phyloP scores from a whole-genome alignment of 1,140 invertebrate genomes.

The Orussus abietinus region DNA sequence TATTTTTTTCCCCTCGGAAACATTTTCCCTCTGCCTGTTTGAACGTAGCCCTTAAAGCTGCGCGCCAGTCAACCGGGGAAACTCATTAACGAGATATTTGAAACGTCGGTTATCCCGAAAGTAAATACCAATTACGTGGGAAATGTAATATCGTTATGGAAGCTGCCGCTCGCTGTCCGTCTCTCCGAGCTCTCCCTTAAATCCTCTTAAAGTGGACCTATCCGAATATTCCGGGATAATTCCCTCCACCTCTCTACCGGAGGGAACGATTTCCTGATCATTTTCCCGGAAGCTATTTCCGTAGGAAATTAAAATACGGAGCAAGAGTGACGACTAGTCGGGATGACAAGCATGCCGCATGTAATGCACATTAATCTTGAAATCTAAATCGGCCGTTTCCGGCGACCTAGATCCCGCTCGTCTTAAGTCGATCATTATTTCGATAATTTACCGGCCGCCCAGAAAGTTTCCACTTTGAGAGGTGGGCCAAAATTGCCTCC shows the following conservation, averaged over 20 bases:
- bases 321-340: not conserved
- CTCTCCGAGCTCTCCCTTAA: too few species aligned
- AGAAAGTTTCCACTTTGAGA: slow-evolving; percentile 1
- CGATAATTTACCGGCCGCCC: slow-evolving; percentile 11
- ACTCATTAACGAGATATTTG: too few species aligned
- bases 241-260: slow-evolving; percentile 1
- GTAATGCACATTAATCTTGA: slow-evolving; percentile 8
- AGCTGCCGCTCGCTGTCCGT: too few species aligned
- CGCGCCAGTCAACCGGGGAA: too few species aligned
- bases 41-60: too few species aligned
- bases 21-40: too few species aligned
- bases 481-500: not conserved
- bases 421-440: slow-evolving; percentile 18
- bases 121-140: too few species aligned
- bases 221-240: slow-evolving; percentile 4
- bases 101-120: too few species aligned
- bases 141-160: too few species aligned
- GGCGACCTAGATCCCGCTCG: slow-evolving; percentile 14
- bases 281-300: slow-evolving; percentile 14
- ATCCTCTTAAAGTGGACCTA: too few species aligned
- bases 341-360: not conserved
- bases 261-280: slow-evolving; percentile 7
- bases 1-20: too few species aligned
- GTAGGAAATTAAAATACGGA: not conserved
- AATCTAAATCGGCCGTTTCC: slow-evolving; percentile 23